Conservation (phyloP, 2,797 vertebrate species). For the Erethizon dorsatum region DNA sequence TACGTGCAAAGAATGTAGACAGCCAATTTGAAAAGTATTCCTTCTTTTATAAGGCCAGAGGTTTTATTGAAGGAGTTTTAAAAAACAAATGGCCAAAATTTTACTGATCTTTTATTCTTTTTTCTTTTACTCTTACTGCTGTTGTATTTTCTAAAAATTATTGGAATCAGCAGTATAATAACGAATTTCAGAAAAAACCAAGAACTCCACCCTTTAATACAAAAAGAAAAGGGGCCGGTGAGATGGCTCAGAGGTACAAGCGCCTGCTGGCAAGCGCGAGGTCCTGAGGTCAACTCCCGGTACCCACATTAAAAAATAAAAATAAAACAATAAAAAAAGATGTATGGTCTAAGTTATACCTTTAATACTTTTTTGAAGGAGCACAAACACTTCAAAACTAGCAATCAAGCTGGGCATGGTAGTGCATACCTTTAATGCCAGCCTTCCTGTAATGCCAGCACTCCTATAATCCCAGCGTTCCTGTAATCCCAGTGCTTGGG, state of each 20-base stretch:
- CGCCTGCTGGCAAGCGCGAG: no score
- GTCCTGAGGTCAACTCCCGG: no score
- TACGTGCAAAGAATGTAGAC: background rate
- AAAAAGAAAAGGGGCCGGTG: background rate
- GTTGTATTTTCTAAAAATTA: slow-evolving; percentile 12
- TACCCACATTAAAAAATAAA: no score
- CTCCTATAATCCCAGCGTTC: no score
- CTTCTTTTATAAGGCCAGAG: background rate
- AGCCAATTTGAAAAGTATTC: background rate
- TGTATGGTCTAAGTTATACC: background rate
- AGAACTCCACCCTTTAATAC: background rate
- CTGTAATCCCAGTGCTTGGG: background rate
- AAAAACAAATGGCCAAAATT: background rate
- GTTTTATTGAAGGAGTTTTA: slow-evolving; percentile 17
- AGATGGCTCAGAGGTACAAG: no score
- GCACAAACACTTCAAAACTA: background rate
- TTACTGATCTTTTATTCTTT: background rate
- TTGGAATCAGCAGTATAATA: background rate
- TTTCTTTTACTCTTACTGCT: background rate
- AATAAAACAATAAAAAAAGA: background rate
- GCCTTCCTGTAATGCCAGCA: background rate
- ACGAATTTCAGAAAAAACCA: background rate
- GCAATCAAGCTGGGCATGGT: background rate
- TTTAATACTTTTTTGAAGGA: slow-evolving; percentile 23
- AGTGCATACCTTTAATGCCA: background rate